Percentiles rank a stretch among this genome's conserved stretches.
Conservation (phyloP, 2,888 invertebrate species). For the Glaucopsyche alexis region DNA sequence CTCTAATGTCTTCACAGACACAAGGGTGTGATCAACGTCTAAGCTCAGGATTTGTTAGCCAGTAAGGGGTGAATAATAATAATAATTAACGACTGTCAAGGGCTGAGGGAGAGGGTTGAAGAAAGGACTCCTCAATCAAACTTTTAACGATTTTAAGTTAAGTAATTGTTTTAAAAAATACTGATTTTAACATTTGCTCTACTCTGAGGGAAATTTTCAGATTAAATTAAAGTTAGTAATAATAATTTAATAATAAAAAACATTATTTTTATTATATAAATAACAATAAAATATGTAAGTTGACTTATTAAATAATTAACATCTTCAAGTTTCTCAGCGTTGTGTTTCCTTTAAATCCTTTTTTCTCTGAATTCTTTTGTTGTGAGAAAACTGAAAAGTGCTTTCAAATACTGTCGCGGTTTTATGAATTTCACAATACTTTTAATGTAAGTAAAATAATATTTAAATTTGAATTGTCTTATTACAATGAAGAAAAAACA, state of each 20-base stretch:
- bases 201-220: too few relatives aligned
- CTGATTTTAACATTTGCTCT: neutral
- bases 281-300: too few relatives aligned
- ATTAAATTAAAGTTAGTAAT: too few relatives aligned
- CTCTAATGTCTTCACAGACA: constrained; percentile 1
- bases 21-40: constrained; percentile 3
- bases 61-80: constrained; percentile 19
- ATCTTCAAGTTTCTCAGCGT: neutral
- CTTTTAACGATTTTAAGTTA: constrained; percentile 13
- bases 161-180: neutral
- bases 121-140: neutral
- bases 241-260: too few relatives aligned
- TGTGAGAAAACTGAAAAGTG: constrained; percentile 7
- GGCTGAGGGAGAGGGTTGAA: neutral
- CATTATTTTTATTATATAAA: too few relatives aligned
- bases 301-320: too few relatives aligned
- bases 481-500: neutral
- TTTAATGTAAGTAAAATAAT: neutral
- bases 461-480: neutral
- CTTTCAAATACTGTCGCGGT: neutral
- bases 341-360: neutral
- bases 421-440: neutral
- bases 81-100: constrained; percentile 19
- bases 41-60: constrained; percentile 11
- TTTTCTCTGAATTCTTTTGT: neutral